phyloP scores from a whole-genome alignment of 2,113 vertebrate species.

The Halichoerus grypus region DNA sequence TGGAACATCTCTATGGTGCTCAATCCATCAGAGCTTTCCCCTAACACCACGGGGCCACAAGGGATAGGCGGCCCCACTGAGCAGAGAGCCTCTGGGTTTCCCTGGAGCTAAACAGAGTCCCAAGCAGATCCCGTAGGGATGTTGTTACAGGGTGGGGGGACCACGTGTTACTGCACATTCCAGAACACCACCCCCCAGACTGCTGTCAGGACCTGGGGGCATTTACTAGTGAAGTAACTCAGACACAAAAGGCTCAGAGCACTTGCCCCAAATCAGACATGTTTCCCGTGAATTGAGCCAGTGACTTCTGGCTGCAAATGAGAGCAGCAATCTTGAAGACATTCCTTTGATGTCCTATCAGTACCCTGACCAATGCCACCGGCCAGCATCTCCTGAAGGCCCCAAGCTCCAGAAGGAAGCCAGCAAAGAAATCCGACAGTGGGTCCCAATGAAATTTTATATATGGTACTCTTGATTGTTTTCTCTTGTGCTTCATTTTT shows the following conservation, averaged over 20 bases:
- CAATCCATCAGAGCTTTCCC: not conserved
- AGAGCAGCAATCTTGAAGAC: not conserved
- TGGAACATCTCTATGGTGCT: constrained; percentile 17
- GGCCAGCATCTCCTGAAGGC: not conserved
- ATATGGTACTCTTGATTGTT: not conserved
- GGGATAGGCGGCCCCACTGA: not conserved
- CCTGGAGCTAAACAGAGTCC: not conserved
- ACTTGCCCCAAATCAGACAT: not conserved
- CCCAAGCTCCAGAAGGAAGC: not conserved
- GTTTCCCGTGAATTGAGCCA: not conserved
- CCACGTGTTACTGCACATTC: not conserved
- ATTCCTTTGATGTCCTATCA: not conserved
- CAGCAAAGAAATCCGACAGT: not conserved
- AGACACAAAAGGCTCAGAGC: not conserved
- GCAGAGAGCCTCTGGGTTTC: not conserved
- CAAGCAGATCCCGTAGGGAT: not conserved
- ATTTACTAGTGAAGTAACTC: not conserved
- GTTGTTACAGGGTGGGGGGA: not conserved
- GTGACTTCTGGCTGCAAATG: too few relatives aligned
- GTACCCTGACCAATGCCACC: not conserved
- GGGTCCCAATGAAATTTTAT: not conserved
- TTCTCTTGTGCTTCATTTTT: not conserved
- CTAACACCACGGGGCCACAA: not conserved
- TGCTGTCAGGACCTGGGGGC: not conserved
- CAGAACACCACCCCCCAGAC: not conserved